Evolutionary conservation across 1,140 invertebrate species (phyloP), one percentile per base, ranked within the genome.

Genomic region (Drosophila ohnishii): DNA sequence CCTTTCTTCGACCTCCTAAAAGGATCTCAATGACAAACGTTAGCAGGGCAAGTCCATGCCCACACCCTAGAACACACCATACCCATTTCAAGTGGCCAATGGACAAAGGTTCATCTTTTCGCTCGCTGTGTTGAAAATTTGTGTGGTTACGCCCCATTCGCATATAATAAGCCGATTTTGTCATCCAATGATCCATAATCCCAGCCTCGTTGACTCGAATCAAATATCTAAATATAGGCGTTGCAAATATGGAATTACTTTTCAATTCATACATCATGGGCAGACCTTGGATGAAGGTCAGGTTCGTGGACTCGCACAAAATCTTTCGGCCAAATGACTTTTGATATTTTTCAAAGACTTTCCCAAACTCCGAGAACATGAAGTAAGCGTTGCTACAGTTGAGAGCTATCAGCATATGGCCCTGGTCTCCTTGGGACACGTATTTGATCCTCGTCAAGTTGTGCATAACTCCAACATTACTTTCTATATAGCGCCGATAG

Each of bases 41-140:
- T 3, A 77, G 5, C 8, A 14, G 25, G 3, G 66, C 61, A 11
- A 58, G 0, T 0, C 34, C 40, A 16, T 72, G 60, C 11, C 55
- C 61, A 9, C 37, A 16, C 6, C 42, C 44, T 5, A 78, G 35
- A 2, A 77, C 19, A 39, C 53, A 42, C 42, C 63, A 74, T 5
- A 78, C 5, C 45, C 37, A 67, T 16, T 16, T 34, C 0, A 79
- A 19, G 35, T 74, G 62, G 0, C 5, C 7, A 0, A 74, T 0
- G 0, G 8, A 47, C 9, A 78, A 22, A 7, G 75, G 10, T 3
- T 2, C 10, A 25, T 7, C 3, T 28, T 11, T 22, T 42, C 32
- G 8, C 16, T 35, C 14, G 4, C 9, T 1, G 2, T 3, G 34
- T 3, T 19, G 0, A 16, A 19, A 5, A n/a, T 30, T 8, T 8